These are phyloP conservation scores for Rhincodon typus DNA, from an alignment of 2,797 vertebrate genomes.

Conservation along the genomic window DNA sequence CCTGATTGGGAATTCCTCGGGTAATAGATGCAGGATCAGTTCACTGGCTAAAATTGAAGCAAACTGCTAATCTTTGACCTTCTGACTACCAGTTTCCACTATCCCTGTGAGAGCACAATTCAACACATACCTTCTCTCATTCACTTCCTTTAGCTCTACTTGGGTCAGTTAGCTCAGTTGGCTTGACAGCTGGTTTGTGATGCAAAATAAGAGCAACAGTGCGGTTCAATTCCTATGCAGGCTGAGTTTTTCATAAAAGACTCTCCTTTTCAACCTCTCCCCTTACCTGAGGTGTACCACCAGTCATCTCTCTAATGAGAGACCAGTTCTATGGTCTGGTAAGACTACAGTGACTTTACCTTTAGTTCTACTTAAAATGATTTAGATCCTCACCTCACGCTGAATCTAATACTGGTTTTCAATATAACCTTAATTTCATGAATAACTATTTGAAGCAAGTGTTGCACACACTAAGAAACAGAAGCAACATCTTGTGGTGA, in stretches of 20 bases:
- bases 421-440: not conserved
- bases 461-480: not conserved
- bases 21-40: not conserved
- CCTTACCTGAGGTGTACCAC: too few relatives aligned
- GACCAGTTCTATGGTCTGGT: too few relatives aligned
- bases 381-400: not conserved
- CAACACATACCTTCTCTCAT: not conserved
- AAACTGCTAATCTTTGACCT: not conserved
- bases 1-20: not conserved
- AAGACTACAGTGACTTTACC: too few relatives aligned
- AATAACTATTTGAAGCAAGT: not conserved
- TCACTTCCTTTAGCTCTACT: not conserved
- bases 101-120: not conserved
- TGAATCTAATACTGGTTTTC: not conserved
- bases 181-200: too few relatives aligned
- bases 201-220: too few relatives aligned
- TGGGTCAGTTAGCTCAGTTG: too few relatives aligned
- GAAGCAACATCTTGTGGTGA: not conserved
- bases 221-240: too few relatives aligned
- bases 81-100: not conserved
- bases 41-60: not conserved
- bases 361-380: not conserved
- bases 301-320: too few relatives aligned
- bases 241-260: too few relatives aligned
- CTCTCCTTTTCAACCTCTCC: too few relatives aligned